phyloP scores from a whole-genome alignment of 2,888 invertebrate genomes.

The Brachynemurus nebulosus region DNA sequence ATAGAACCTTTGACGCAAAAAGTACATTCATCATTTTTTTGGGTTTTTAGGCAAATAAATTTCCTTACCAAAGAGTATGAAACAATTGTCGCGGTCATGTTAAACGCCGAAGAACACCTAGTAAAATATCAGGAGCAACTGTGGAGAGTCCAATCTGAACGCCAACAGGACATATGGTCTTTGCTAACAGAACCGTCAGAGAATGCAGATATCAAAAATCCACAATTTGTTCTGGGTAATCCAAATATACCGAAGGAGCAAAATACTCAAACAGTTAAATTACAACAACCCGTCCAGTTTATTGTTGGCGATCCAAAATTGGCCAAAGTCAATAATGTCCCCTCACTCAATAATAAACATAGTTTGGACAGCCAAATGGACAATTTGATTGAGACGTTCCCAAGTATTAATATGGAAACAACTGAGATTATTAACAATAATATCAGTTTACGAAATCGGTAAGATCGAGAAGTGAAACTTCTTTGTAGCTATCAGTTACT shows the following conservation, averaged over 20 bases:
- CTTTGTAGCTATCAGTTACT: too few species aligned
- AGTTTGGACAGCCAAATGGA: background rate
- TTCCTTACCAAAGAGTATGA: slow-evolving; percentile 12
- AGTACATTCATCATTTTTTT: background rate
- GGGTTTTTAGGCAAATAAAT: slow-evolving; percentile 12
- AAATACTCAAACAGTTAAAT: slow-evolving; percentile 1
- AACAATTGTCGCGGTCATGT: slow-evolving; percentile 11
- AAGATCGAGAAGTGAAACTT: slow-evolving; percentile 5
- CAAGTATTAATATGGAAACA: background rate
- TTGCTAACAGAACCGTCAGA: too few species aligned
- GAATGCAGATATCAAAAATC: slow-evolving; percentile 1
- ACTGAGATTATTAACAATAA: slow-evolving; percentile 13
- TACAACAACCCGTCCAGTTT: slow-evolving; percentile 13
- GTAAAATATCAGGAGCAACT: slow-evolving; percentile 12
- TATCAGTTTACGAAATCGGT: slow-evolving; percentile 12
- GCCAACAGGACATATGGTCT: slow-evolving; percentile 14
- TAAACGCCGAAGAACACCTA: slow-evolving; percentile 11
- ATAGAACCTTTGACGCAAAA: background rate
- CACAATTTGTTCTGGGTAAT: slow-evolving; percentile 9
- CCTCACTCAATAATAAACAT: background rate
- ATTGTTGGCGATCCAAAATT: slow-evolving; percentile 11
- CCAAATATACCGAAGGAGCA: background rate
- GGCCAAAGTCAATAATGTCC: slow-evolving; percentile 1
- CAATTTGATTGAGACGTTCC: background rate
- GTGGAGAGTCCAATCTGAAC: slow-evolving; percentile 1